A percentile compares a stretch with the other conserved stretches of the same genome.
These are phyloP conservation scores for Rhea pennata DNA, from an alignment of 2,113 vertebrate species.

Conservation along the genomic window DNA sequence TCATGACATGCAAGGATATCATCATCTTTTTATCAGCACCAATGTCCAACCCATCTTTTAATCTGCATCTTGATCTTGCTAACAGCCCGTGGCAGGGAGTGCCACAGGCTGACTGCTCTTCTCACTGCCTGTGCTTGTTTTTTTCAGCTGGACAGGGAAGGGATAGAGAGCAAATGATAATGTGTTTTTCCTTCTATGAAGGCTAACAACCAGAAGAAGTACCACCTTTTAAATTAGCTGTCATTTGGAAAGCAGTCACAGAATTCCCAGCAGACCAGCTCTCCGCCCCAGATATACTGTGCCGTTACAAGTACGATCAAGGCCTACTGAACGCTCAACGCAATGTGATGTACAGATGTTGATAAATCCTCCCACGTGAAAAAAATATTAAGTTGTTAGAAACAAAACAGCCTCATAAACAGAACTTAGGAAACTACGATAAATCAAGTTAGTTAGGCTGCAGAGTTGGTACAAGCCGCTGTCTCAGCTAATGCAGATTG, in stretches of 20 bases:
- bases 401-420: constrained; percentile 65
- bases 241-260: neutral
- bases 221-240: neutral
- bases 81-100: neutral
- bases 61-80: neutral
- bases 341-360: constrained; percentile 53
- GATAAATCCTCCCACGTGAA: constrained; percentile 63
- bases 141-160: neutral
- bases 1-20: neutral
- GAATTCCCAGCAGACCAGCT: neutral
- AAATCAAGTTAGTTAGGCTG: constrained; percentile 69
- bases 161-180: neutral
- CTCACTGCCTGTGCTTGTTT: neutral
- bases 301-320: neutral
- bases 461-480: constrained; percentile 56
- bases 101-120: neutral
- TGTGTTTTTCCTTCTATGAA: neutral
- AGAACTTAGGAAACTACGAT: constrained; percentile 57
- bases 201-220: neutral
- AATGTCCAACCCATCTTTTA: neutral
- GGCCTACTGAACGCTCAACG: neutral
- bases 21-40: neutral
- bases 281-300: neutral
- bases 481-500: constrained; percentile 73
- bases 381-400: constrained; percentile 62